Conservation (phyloP, 2,113 vertebrate genomes). For the Hypanus sabinus region DNA sequence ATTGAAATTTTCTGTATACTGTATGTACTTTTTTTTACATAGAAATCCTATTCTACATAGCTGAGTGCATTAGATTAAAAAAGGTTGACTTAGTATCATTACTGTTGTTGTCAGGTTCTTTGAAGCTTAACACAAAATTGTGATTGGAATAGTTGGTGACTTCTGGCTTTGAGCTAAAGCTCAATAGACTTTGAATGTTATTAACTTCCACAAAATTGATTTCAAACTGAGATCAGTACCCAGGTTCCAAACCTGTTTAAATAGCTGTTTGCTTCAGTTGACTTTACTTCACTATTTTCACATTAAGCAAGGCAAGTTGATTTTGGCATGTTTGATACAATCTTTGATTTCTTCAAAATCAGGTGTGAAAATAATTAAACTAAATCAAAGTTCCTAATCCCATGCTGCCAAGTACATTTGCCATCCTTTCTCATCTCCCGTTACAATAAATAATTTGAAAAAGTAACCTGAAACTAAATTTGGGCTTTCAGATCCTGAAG, state of each 20-base stretch:
- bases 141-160: background rate
- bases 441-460: background rate
- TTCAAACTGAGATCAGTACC: background rate
- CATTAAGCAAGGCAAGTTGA: background rate
- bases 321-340: background rate
- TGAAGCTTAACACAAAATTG: background rate
- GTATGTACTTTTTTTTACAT: background rate
- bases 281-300: background rate
- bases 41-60: background rate
- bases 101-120: background rate
- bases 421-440: background rate
- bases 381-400: background rate
- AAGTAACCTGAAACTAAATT: background rate
- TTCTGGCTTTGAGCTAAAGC: background rate
- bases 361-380: background rate
- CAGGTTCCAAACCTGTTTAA: background rate
- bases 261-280: background rate
- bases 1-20: background rate
- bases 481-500: background rate
- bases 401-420: background rate
- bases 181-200: background rate
- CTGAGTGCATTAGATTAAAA: background rate
- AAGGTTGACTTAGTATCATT: background rate
- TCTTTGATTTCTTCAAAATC: background rate
- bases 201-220: background rate